Percentiles rank a stretch among this genome's conserved stretches.
Conservation (phyloP, 2,113 vertebrate species). For the Tricholaema leucomelas region DNA sequence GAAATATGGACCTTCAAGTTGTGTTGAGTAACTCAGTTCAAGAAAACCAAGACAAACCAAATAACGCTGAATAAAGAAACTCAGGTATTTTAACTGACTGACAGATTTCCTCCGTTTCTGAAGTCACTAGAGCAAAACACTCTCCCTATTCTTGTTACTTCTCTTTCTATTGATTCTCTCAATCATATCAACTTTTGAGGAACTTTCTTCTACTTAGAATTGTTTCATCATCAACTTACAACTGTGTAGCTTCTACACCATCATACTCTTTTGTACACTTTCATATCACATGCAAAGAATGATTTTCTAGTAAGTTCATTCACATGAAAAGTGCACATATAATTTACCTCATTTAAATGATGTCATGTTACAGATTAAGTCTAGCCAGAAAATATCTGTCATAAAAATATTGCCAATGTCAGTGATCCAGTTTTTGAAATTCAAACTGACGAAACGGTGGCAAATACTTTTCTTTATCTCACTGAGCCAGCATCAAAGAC, state of each 20-base stretch:
- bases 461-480: background rate
- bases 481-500: background rate
- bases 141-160: background rate
- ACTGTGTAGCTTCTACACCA: background rate
- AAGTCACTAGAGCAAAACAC: background rate
- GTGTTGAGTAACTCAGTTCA: background rate
- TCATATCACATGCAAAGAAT: background rate
- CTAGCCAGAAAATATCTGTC: background rate
- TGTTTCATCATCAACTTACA: background rate
- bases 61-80: rapidly evolving
- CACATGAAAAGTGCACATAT: background rate
- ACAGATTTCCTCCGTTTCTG: background rate
- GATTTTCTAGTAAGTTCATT: background rate
- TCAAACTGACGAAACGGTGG: background rate
- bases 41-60: background rate
- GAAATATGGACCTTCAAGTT: background rate
- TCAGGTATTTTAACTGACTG: background rate
- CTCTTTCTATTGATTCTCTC: background rate
- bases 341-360: background rate
- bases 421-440: background rate
- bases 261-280: background rate
- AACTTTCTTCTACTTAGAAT: background rate
- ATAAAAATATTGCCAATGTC: background rate
- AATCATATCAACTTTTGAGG: background rate
- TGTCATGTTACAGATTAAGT: background rate